A percentile compares a stretch with the other conserved stretches of the same genome.
Evolutionary conservation across 2,113 vertebrate species (phyloP).

Genomic region (Cheilinus undulatus): DNA sequence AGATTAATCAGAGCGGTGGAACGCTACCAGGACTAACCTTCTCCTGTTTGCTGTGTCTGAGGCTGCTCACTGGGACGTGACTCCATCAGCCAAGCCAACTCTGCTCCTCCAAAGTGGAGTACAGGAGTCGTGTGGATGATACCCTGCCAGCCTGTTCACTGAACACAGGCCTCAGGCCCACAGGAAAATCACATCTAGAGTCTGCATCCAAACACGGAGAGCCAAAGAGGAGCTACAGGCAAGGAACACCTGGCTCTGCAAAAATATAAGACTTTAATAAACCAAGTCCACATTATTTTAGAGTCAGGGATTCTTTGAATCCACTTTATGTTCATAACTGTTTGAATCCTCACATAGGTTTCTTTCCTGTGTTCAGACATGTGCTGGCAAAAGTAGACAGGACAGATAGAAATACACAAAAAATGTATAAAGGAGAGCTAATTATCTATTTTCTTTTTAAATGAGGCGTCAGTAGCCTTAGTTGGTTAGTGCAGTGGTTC

Average conservation of each 20-base stretch:
- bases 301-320: too few species aligned
- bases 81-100: conserved; percentile 17
- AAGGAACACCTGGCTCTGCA: background rate
- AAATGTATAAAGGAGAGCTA: too few species aligned
- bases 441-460: too few species aligned
- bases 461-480: too few species aligned
- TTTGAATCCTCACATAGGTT: too few species aligned
- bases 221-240: background rate
- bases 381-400: too few species aligned
- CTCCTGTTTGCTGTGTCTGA: conserved; percentile 17
- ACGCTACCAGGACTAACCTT: conserved; percentile 30
- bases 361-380: too few species aligned
- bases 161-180: background rate
- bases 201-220: background rate
- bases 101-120: conserved; percentile 32
- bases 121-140: conserved; percentile 1
- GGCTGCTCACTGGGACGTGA: conserved; percentile 47
- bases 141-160: conserved; percentile 28
- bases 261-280: too few species aligned
- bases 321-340: too few species aligned
- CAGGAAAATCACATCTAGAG: conserved; percentile 12
- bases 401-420: too few species aligned
- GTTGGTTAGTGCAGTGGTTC: too few species aligned
- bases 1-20: conserved; percentile 44
- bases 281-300: too few species aligned